Evolutionary conservation across 64 coral and sea anemone genomes (phyloP), one percentile per base, ranked within the genome.

Genomic region (Astreopora myriophthalma): DNA sequence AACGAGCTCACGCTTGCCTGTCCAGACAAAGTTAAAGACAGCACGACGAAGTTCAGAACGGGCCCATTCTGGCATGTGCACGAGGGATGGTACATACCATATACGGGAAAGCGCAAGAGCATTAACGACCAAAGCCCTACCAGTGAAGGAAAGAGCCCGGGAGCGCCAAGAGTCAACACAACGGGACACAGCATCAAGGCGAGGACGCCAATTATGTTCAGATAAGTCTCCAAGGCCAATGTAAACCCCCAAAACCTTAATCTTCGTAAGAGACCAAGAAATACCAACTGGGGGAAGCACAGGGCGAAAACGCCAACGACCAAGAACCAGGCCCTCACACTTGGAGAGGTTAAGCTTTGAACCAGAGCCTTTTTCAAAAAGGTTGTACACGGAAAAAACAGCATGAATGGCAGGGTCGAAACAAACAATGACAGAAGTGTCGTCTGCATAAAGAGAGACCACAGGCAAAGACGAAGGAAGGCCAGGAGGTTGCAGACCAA

Each of bases 291-390:
- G 35, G 3, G 20, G 5, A 26, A 42, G 39, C 8, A 42, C 37
- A n/a, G 24, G 0, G 0, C 71, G 37, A 7, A 3, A 10, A 0
- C 19, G 11, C 79, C 90, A 92, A 3, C 69, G 5, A 0, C 91
- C 83, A 34, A 93, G 55, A 49, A 69, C 69, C 0, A 93, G 28
- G 5, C 35, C 91, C 4, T 78, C 26, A 1, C 57, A 75, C 31
- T 93, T 86, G 14, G n/a, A n/a, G 0, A 10, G 0, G 39, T 93
- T 93, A 0, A 87, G 25, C 14, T 44, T 73, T 0, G 91, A 70
- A 11, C 91, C 91, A 3, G 91, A 78, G 5, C 81, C 91, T 11
- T n/a, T 20, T 24, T 86, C 80, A 27, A 87, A 93, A 7, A 9
- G 0, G 1, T 20, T 17, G 26, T 57, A 36, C 25, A 8, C 27